phyloP scores from a whole-genome alignment of 2,113 vertebrate genomes.

The Sylvietta virens region DNA sequence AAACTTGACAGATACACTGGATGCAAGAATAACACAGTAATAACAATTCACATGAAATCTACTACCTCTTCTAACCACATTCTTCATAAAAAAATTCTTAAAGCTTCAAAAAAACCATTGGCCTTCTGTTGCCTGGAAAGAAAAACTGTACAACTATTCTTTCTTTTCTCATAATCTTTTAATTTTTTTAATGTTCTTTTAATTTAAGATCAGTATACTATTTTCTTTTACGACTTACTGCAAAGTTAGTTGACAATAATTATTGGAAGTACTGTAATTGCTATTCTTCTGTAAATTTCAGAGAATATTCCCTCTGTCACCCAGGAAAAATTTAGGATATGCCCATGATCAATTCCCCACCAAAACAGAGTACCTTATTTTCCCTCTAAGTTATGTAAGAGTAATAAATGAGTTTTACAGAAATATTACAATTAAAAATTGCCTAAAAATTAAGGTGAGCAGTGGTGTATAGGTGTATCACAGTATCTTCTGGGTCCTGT shows the following conservation, averaged over 20 bases:
- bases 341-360: neutral
- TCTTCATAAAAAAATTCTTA: neutral
- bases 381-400: neutral
- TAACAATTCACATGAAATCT: neutral
- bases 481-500: neutral
- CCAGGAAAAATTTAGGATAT: neutral
- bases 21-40: neutral
- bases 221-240: neutral
- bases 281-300: neutral
- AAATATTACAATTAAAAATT: neutral
- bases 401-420: neutral
- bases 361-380: neutral
- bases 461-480: neutral
- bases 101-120: neutral
- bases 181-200: neutral
- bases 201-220: neutral
- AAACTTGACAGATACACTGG: conserved; percentile 43
- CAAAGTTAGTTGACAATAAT: neutral
- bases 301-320: neutral
- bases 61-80: neutral
- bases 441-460: neutral
- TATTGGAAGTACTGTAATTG: neutral
- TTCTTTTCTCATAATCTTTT: neutral
- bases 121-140: neutral
- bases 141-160: neutral